Evolutionary conservation across 2,113 vertebrate species (phyloP).

Genomic region (Paramisgurnus dabryanus): DNA sequence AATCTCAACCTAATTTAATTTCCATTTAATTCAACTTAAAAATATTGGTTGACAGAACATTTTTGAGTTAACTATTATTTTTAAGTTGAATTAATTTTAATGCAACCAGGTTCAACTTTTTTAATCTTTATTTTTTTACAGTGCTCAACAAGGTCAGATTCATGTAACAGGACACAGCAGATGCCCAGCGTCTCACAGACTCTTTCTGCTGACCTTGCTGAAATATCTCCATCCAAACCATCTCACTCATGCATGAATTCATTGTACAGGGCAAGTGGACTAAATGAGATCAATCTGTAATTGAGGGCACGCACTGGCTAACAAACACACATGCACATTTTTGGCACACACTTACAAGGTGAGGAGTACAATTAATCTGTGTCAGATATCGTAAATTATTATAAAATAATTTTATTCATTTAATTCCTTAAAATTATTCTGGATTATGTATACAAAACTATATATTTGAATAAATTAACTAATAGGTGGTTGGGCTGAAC

Average conservation of each 20-base stretch:
- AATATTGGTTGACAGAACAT: no score
- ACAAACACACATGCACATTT: slow-evolving; percentile 1
- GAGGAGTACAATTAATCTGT: background rate
- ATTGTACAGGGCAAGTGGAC: slow-evolving; percentile 13
- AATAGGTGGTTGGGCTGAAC: no score
- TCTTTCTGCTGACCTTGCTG: slow-evolving; percentile 36
- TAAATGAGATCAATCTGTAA: slow-evolving; percentile 35
- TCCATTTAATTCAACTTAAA: no score
- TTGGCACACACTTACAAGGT: background rate
- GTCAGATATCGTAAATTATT: slow-evolving; percentile 14
- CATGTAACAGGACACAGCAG: slow-evolving; percentile 19
- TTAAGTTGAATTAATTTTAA: no score
- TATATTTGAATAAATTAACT: no score
- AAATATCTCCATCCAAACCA: slow-evolving; percentile 21
- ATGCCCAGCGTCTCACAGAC: slow-evolving; percentile 36
- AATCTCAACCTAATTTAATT: no score
- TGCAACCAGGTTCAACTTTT: background rate
- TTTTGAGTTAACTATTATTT: no score
- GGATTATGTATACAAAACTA: no score
- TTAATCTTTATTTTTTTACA: slow-evolving; percentile 43
- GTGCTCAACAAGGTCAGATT: slow-evolving; percentile 27
- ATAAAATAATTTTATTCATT: background rate
- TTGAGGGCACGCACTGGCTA: background rate
- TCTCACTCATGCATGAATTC: slow-evolving; percentile 14
- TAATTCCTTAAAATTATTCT: no score